Percentiles rank a stretch among this genome's conserved stretches.
phyloP scores from a whole-genome alignment of 64 coral and sea anemone genomes.

The Porites australiensis region DNA sequence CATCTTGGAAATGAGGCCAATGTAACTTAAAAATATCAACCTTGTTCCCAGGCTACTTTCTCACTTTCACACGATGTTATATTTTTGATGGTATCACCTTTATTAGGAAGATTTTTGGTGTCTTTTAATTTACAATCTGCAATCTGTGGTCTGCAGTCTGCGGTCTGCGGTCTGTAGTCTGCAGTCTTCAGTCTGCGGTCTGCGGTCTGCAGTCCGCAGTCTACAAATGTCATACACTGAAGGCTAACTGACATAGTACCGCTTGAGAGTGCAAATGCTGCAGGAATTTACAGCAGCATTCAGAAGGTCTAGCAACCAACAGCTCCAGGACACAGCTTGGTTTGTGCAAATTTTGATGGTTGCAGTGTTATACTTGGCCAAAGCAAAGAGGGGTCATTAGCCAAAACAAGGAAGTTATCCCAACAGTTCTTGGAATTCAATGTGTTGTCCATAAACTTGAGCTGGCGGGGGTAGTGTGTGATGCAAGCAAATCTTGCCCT shows the following conservation, averaged over 20 bases:
- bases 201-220: too few relatives aligned
- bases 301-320: constrained; percentile 47
- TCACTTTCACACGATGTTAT: too few relatives aligned
- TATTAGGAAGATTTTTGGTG: too few relatives aligned
- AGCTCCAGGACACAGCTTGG: constrained; percentile 63
- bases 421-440: constrained; percentile 56
- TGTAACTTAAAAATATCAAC: too few relatives aligned
- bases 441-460: constrained; percentile 64
- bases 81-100: too few relatives aligned
- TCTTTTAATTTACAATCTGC: too few relatives aligned
- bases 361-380: constrained; percentile 51
- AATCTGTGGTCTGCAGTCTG: too few relatives aligned
- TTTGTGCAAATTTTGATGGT: constrained; percentile 60
- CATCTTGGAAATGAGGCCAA: too few relatives aligned
- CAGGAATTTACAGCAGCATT: constrained; percentile 33
- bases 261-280: too few relatives aligned
- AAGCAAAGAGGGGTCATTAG: constrained; percentile 23
- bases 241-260: constrained; percentile 41
- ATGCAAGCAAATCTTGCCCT: constrained; percentile 61
- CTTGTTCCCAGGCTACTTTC: too few relatives aligned
- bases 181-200: too few relatives aligned
- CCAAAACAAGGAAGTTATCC: constrained; percentile 50
- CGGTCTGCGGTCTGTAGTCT: too few relatives aligned
- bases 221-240: background rate
- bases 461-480: constrained; percentile 38